Evolutionary conservation across 2,113 vertebrate species (phyloP), one percentile per base, ranked within the genome.

Genomic region (Cygnus atratus): DNA sequence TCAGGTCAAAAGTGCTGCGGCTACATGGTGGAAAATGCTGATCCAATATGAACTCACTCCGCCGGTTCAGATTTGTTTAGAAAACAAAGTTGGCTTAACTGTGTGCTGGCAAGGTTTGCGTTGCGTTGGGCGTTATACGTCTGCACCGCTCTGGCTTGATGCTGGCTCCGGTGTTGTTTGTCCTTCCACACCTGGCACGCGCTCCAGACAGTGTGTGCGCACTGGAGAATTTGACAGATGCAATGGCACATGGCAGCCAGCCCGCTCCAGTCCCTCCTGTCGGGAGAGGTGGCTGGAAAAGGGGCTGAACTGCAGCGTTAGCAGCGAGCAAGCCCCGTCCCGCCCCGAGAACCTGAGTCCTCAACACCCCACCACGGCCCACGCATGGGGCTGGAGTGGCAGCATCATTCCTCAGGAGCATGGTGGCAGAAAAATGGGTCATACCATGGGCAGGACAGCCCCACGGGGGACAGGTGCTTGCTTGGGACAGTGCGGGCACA

Each of bases 21-120:
- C 48, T 89, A 65, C 17, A 2, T 25, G 74, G 58, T 54, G 61
- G 81, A 83, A 96, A 96, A 89, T 93, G 95, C 91, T 95, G 95
- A 96, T 95, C 95, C 48, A 41, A 33, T 89, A 66, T 26, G 77
- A 95, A 95, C 81, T 93, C 62, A 70, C 58, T 91, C 77, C 84
- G 67, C 89, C 82, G 78, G 66, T 93, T 87, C 84, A 95, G 81
- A 91, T 85, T 92, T 96, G 94, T 95, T 97, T 95, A 83, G 93
- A 97, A 95, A 97, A 95, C 74, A 95, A 66, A 76, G 89, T 84
- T 95, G 91, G 87, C 91, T 95, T 95, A 95, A 95, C 94, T 89
- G 91, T 85, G 44, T 76, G 72, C 89, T 95, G 95, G 96, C 89
- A 89, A 87, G 87, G 70, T 92, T 95, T 95, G 73, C 33, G 62